Evolutionary conservation across 2,797 vertebrate species (phyloP).

Genomic region (Pseudotriccus pelzelni): DNA sequence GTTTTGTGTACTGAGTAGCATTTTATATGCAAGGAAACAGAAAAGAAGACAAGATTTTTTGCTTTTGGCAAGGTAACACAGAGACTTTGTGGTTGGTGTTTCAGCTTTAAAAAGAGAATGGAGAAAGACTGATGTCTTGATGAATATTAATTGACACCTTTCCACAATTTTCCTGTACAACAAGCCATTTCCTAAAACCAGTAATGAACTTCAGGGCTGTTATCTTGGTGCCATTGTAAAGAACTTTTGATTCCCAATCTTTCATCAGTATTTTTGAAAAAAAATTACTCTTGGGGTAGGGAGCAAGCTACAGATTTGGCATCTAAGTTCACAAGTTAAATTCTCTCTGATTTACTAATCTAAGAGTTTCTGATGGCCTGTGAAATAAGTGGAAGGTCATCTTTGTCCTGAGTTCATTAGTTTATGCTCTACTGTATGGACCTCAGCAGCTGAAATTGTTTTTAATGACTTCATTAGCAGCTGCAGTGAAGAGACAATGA

Average conservation of each 20-base stretch:
- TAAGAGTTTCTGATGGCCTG: background rate
- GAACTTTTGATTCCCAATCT: slow-evolving; percentile 49
- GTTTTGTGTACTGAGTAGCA: slow-evolving; percentile 40
- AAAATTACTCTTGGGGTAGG: background rate
- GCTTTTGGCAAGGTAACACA: slow-evolving; percentile 71
- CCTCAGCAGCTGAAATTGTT: background rate
- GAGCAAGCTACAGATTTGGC: background rate
- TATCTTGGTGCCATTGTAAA: slow-evolving; percentile 73
- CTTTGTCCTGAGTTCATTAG: background rate
- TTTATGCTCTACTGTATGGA: background rate
- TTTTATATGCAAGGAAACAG: slow-evolving; percentile 50
- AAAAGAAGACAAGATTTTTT: slow-evolving; percentile 54
- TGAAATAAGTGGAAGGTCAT: background rate
- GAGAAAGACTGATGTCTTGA: slow-evolving; percentile 79
- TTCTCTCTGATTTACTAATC: background rate
- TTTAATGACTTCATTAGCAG: background rate
- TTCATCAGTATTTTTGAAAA: background rate
- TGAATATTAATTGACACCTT: slow-evolving; percentile 82
- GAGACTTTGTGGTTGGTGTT: slow-evolving; percentile 72
- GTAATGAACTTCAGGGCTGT: slow-evolving; percentile 73
- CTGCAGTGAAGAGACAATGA: background rate
- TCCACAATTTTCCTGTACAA: slow-evolving; percentile 62
- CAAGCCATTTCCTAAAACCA: slow-evolving; percentile 70
- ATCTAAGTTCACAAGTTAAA: background rate
- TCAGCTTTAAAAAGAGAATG: slow-evolving; percentile 75